phyloP scores from a whole-genome alignment of 2,888 invertebrate species.

The Argynnis bischoffii region DNA sequence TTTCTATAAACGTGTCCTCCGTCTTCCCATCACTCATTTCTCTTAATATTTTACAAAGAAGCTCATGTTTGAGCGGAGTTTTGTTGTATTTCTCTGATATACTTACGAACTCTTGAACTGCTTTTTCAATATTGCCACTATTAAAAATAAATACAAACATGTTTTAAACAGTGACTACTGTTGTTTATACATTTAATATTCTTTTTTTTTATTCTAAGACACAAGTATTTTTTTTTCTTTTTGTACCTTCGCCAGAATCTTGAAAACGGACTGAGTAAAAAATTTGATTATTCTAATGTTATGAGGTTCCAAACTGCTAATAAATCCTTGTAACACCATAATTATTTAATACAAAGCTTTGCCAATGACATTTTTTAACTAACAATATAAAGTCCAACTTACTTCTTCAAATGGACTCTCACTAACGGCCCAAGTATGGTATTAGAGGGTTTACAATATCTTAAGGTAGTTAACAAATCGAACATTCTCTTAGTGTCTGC shows the following conservation, averaged over 20 bases:
- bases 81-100: constrained; percentile 78
- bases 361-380: no score
- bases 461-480: constrained; percentile 69
- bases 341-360: no score
- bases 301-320: no score
- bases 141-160: constrained; percentile 4
- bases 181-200: no score
- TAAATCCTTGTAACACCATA: no score
- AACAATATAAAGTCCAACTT: constrained; percentile 22
- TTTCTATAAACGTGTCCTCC: constrained; percentile 60
- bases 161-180: no score
- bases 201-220: no score
- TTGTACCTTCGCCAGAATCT: no score
- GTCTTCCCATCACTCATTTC: constrained; percentile 60
- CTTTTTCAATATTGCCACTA: constrained; percentile 74
- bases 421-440: constrained; percentile 84
- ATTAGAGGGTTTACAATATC: constrained; percentile 83
- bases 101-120: constrained; percentile 80
- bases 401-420: constrained; percentile 82
- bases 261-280: no score
- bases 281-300: no score
- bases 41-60: constrained; percentile 69
- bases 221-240: no score
- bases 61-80: constrained; percentile 85
- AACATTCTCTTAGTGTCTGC: constrained; percentile 76